These are phyloP conservation scores for Anneissia japonica DNA, from an alignment of 35 echinoderm and acorn worm species.

Conservation along the genomic window DNA sequence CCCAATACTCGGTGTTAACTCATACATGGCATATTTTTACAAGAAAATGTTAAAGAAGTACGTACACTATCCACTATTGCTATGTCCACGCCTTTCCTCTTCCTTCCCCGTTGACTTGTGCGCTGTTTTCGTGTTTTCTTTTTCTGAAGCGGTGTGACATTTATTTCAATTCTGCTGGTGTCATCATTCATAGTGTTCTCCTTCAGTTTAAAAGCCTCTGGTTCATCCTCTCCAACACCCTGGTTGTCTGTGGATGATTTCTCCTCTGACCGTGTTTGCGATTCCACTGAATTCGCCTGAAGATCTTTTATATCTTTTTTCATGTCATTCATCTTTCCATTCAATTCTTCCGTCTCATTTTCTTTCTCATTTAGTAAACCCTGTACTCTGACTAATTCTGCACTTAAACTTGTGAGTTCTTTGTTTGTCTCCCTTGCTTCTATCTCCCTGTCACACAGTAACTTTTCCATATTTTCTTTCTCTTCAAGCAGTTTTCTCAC, in stretches of 20 bases:
- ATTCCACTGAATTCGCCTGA: background rate
- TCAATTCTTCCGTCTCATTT: background rate
- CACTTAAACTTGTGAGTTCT: background rate
- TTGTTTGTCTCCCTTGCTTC: background rate
- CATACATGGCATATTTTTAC: background rate
- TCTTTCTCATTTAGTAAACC: background rate
- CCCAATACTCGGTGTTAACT: too few species aligned
- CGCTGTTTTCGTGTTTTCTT: conserved; percentile 11
- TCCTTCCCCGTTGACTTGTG: conserved; percentile 5
- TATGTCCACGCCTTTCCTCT: conserved; percentile 58
- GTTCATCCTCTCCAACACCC: background rate
- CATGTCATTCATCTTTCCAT: background rate
- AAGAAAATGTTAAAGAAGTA: too few species aligned
- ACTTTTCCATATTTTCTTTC: too few species aligned
- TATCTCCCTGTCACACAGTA: too few species aligned
- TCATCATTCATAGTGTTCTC: background rate
- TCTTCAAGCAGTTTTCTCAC: too few species aligned
- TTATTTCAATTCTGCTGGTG: conserved; percentile 58
- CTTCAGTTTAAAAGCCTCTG: background rate
- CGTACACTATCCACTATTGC: conserved; percentile 49
- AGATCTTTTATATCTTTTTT: background rate
- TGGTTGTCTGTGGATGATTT: background rate
- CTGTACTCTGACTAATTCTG: background rate
- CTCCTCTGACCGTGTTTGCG: background rate
- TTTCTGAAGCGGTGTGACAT: conserved; percentile 83